Conservation (phyloP, 2,113 vertebrate species). For the Fregata magnificens region DNA sequence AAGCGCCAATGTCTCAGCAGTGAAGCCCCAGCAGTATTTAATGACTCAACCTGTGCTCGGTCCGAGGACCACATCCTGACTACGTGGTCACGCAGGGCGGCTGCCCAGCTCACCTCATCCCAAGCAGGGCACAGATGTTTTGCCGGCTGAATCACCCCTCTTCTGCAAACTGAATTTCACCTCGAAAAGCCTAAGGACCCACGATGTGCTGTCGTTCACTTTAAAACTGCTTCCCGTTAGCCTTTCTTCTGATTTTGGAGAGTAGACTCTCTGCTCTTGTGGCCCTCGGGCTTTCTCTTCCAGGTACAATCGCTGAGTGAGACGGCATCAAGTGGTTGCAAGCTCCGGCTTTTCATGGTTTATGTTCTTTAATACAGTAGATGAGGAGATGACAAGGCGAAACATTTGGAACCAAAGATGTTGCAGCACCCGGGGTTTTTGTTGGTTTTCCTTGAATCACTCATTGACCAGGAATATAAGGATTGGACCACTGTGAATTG, state of each 20-base stretch:
- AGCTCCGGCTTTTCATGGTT: neutral
- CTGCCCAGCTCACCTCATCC: too few species aligned
- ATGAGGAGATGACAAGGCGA: too few species aligned
- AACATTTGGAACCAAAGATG: neutral
- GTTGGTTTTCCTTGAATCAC: neutral
- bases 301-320: too few species aligned
- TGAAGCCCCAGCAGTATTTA: accelerated
- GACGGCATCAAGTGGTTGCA: neutral
- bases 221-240: neutral
- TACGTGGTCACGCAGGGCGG: accelerated
- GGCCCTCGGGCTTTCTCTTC: neutral
- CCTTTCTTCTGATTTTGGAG: neutral
- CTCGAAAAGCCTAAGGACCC: neutral
- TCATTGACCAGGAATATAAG: neutral
- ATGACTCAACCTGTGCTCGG: neutral
- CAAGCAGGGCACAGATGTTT: accelerated
- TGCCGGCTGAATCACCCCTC: neutral
- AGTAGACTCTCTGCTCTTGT: neutral
- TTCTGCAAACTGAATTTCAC: neutral
- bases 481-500: neutral
- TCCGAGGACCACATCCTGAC: neutral
- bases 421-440: neutral
- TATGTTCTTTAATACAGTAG: neutral
- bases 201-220: too few species aligned
- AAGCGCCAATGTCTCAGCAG: neutral